Base-by-base conservation (phyloP, 1,140 invertebrate species). In the Lordiphosa collinella region DNA sequence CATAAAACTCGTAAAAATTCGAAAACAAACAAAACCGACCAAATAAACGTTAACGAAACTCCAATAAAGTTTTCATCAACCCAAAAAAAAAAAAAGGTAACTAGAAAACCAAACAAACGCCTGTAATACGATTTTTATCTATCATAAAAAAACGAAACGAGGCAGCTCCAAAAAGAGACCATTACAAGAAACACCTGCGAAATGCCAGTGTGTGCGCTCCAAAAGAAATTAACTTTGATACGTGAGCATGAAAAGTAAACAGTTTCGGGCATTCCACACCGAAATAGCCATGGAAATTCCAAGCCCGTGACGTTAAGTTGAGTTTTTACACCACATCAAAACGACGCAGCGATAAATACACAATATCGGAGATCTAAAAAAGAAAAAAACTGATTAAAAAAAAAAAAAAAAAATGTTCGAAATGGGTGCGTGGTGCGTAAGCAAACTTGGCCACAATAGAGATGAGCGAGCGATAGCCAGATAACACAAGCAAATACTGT, bases 131-230 rank as follows among this genome's bases (percentile, higher is more conserved):
- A 49, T 31, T 49, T 49, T 25, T 57, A 46, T 44, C 36, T 44
- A 31, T 37, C 46, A 12, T 14, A 8, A 13, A 38, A 37, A n/a
- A 12, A 54, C 18, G 18, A 34, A 68, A 43, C 36, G 35, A 43
- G 40, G 55, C 38, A 52, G 29, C 31, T 38, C 31, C 54, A 29
- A 29, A 18, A 18, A 8, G 7, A 29, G 25, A 29, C 56, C 67
- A 78, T 78, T 78, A 78, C 67, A 68, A 59, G 52, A 63, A 68
- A 78, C 74, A 78, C 73, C 74, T 72, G 74, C 54, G 46, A 71
- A 78, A 78, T 68, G 55, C 63, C 74, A 51, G 38, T 59, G 74
- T 63, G 73, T 35, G 25, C 25, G 25, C 25, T 56, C 52, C 57
- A 72, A 54, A 79, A 73, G 48, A 78, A 78, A 78, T 78, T 67